phyloP scores from a whole-genome alignment of 2,113 vertebrate genomes.

The Raja brachyura region DNA sequence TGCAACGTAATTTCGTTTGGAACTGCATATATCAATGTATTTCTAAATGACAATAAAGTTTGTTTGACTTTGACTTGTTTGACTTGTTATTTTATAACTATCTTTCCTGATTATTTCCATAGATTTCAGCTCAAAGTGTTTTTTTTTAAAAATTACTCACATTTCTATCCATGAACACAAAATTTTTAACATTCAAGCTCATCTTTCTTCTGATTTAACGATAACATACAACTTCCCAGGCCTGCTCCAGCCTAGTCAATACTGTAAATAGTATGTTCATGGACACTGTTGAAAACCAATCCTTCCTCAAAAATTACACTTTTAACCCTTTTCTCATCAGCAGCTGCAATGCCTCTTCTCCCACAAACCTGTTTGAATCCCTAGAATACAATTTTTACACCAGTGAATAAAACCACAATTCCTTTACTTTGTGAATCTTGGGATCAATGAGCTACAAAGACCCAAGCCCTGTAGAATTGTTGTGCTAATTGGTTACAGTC shows the following conservation, averaged over 20 bases:
- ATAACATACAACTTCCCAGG: not conserved
- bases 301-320: not conserved
- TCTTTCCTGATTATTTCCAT: not conserved
- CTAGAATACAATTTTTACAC: not conserved
- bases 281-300: not conserved
- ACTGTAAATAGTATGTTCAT: not conserved
- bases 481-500: not conserved
- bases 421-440: not conserved
- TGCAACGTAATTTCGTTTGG: too few species aligned
- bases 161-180: not conserved
- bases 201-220: not conserved
- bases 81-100: not conserved
- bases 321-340: not conserved
- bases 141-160: not conserved
- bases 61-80: too few species aligned
- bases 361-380: not conserved
- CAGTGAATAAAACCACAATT: not conserved
- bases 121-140: not conserved
- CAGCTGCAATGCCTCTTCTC: not conserved
- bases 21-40: too few species aligned
- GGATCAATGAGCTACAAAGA: not conserved
- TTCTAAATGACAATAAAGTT: too few species aligned
- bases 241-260: not conserved
- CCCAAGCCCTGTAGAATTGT: not conserved
- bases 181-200: not conserved